A percentile compares a stretch with the other conserved stretches of the same genome.
Evolutionary conservation across 2,113 vertebrate genomes (phyloP).

Genomic region (Leptocoma aspasia): DNA sequence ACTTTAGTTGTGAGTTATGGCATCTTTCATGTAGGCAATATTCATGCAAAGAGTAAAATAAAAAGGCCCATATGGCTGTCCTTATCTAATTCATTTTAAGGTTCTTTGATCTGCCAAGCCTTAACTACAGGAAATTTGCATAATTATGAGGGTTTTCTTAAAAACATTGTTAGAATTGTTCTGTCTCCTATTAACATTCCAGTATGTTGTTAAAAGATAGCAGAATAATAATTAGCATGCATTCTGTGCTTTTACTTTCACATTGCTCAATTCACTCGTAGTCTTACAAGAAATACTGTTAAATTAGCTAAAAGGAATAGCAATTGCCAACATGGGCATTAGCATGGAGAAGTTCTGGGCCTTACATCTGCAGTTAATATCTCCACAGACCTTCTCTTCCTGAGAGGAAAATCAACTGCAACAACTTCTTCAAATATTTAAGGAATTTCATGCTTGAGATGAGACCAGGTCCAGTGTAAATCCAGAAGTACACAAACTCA

Average conservation of each 20-base stretch:
- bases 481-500: neutral
- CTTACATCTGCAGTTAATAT: neutral
- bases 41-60: neutral
- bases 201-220: slow-evolving; percentile 38
- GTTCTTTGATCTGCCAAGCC: slow-evolving; percentile 44
- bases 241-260: slow-evolving; percentile 1
- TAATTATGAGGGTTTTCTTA: neutral
- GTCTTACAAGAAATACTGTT: neutral
- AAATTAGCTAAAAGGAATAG: neutral
- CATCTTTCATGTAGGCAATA: neutral
- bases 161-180: slow-evolving; percentile 28
- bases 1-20: neutral
- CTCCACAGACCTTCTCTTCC: neutral
- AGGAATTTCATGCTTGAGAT: neutral
- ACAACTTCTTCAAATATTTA: neutral
- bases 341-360: neutral
- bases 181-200: slow-evolving; percentile 18
- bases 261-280: neutral
- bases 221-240: neutral
- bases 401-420: neutral
- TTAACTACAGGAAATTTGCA: slow-evolving; percentile 39
- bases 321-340: neutral
- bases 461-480: neutral
- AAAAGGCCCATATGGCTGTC: neutral
- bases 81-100: slow-evolving; percentile 28